Evolutionary conservation across 2,113 vertebrate genomes (phyloP).

Genomic region (Eupsittula cactorum): DNA sequence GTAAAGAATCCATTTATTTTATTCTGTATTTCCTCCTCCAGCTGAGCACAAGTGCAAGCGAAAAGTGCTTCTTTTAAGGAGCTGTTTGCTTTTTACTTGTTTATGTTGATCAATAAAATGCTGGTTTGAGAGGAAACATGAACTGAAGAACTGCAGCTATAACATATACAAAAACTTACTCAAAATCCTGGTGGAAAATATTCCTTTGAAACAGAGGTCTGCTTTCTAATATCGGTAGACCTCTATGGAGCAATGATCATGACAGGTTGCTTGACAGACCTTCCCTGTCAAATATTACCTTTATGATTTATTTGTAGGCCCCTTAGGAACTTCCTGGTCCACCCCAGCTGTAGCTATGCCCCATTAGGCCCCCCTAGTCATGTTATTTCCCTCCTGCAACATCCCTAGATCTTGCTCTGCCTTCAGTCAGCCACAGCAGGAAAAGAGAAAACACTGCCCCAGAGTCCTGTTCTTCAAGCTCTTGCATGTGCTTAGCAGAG

Average conservation of each 20-base stretch:
- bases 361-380: neutral
- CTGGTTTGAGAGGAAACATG: neutral
- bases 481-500: neutral
- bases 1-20: neutral
- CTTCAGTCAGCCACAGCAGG: neutral
- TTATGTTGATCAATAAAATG: neutral
- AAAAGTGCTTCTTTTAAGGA: neutral
- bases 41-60: neutral
- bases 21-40: neutral
- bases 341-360: neutral
- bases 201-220: neutral
- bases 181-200: neutral
- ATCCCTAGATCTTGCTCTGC: neutral
- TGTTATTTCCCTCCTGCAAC: neutral
- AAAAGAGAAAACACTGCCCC: neutral
- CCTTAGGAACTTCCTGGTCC: neutral
- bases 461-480: neutral
- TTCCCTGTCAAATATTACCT: neutral
- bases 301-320: neutral
- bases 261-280: neutral
- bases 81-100: neutral
- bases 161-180: neutral
- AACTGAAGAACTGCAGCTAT: neutral
- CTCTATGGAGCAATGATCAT: neutral
- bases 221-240: neutral